Percentiles rank a stretch among this genome's conserved stretches.
Evolutionary conservation across 2,797 vertebrate species (phyloP).

Genomic region (Heterohyrax brucei): DNA sequence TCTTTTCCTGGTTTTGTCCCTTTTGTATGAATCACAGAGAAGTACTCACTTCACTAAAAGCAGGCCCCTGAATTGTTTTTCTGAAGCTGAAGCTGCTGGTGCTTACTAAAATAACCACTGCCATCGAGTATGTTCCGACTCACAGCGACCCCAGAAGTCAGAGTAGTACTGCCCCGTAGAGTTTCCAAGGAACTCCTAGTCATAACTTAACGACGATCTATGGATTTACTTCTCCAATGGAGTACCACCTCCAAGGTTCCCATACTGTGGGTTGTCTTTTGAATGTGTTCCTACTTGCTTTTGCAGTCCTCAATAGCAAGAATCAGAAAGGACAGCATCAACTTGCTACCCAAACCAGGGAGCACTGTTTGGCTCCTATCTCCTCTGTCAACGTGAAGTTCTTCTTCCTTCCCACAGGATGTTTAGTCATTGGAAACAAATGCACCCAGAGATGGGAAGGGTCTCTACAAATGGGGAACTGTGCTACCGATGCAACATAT

Average conservation of each 20-base stretch:
- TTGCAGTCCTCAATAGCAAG: neutral
- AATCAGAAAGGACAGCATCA: too few relatives aligned
- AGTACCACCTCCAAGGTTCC: neutral
- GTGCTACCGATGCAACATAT: accelerated
- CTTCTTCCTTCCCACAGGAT: neutral
- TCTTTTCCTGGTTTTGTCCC: neutral
- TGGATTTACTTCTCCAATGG: neutral
- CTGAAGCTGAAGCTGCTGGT: neutral
- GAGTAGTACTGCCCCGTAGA: too few relatives aligned
- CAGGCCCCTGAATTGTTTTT: neutral
- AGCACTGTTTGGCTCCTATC: accelerated
- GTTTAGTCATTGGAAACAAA: neutral
- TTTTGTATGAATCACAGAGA: neutral
- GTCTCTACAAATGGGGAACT: neutral
- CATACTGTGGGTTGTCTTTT: neutral
- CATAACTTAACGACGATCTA: neutral
- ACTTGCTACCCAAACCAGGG: neutral
- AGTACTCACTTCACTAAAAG: neutral
- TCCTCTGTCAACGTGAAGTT: too few relatives aligned
- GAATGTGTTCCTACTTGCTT: neutral
- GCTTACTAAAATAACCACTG: too few relatives aligned
- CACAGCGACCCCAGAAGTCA: too few relatives aligned
- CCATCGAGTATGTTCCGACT: too few relatives aligned
- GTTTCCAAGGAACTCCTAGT: too few relatives aligned
- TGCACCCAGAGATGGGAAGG: too few relatives aligned